phyloP scores from a whole-genome alignment of 1,140 invertebrate species.

The Anastrepha ludens region DNA sequence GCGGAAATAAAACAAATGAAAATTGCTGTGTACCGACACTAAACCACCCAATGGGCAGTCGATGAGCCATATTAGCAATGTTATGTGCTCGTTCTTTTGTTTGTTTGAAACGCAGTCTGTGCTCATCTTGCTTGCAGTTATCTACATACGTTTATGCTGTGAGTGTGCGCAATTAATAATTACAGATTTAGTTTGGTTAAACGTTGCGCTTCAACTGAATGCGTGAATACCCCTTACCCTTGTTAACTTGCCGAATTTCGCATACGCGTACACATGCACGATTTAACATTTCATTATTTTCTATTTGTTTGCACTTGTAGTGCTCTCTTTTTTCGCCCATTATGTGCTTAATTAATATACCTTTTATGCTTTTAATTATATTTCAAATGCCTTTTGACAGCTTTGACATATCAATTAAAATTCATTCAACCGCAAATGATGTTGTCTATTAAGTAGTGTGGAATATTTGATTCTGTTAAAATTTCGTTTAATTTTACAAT shows the following conservation, averaged over 20 bases:
- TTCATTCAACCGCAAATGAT: neutral
- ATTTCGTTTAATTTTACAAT: no score
- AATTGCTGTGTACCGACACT: no score
- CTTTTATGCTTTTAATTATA: constrained; percentile 37
- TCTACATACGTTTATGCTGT: no score
- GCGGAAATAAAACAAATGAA: neutral
- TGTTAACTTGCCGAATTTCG: neutral
- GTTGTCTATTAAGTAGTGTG: neutral
- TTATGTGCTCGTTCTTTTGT: no score
- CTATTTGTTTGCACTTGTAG: constrained; percentile 3
- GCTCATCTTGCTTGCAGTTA: neutral
- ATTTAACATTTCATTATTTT: constrained; percentile 11
- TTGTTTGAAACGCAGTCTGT: neutral
- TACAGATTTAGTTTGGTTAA: neutral
- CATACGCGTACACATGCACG: neutral
- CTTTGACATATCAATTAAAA: constrained; percentile 25
- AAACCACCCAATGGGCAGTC: no score
- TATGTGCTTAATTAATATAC: constrained; percentile 32
- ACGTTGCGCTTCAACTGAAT: neutral
- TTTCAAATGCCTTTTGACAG: constrained; percentile 38
- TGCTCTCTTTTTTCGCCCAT: neutral
- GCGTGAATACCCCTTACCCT: neutral
- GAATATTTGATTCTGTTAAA: neutral
- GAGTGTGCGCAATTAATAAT: no score
- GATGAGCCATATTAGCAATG: no score